These are phyloP conservation scores for Cephus runcator DNA, from an alignment of 2,888 invertebrate species.

Conservation along the genomic window DNA sequence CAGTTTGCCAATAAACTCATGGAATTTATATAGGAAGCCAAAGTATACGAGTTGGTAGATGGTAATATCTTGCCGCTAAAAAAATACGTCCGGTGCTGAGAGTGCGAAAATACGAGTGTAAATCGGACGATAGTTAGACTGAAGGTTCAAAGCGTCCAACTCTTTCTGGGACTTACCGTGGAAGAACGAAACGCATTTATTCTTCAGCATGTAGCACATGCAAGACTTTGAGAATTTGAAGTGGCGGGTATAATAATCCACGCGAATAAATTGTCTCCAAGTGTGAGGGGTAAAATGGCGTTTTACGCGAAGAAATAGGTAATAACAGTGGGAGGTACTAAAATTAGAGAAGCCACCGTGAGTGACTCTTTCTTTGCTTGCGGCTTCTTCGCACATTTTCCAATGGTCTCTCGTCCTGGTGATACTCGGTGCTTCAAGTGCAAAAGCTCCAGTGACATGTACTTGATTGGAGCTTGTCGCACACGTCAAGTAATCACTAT, in stretches of 20 bases:
- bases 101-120: background rate
- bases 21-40: background rate
- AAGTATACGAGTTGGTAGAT: background rate
- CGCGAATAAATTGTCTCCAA: background rate
- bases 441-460: background rate
- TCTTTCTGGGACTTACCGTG: background rate
- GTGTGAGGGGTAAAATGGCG: background rate
- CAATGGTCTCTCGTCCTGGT: constrained; percentile 47
- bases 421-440: constrained; percentile 25
- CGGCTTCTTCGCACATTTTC: constrained; percentile 44
- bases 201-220: background rate
- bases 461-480: background rate
- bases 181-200: background rate
- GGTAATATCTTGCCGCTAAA: background rate
- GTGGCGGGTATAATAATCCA: background rate
- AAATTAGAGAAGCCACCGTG: constrained; percentile 50
- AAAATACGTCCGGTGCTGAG: background rate
- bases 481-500: background rate
- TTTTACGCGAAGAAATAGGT: background rate
- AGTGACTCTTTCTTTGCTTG: constrained; percentile 30
- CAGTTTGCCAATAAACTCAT: background rate
- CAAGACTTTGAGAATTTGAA: background rate
- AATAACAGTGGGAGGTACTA: constrained; percentile 51
- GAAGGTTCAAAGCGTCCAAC: background rate
- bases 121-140: background rate